Base-by-base conservation (phyloP, 2,113 vertebrate species). In the Chloropsis cyanopogon region DNA sequence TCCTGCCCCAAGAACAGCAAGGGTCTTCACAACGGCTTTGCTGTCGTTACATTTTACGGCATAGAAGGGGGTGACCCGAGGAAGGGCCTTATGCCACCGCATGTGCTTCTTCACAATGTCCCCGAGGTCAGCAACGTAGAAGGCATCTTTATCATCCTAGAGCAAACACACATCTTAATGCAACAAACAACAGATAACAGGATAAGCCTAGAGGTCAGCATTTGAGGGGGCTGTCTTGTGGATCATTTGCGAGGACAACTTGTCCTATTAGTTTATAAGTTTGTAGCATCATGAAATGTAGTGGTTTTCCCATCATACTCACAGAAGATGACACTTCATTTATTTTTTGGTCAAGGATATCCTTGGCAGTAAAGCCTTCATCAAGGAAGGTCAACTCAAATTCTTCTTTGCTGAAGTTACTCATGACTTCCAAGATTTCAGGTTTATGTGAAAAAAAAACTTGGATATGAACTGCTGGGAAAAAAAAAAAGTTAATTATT, bases 101-200 rank as follows among this genome's bases (percentile, higher is more conserved):
- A 99, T 35, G 41, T 99, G 99, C 88, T 99, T 99, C 97, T 99
- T 99, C 4, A 99, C 89, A 53, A 99, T 96, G 33, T 99, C 99
- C 6, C 99, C 99, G 9, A 99, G 97, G 97, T 99, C 99, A 61
- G 99, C 99, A 37, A 99, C 98, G 12, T 99, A 99, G 96, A 99
- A 99, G 89, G 99, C 99, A 96, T 99, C 99, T 95, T 99, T 98
- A 81, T 99, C 99, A 91, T 99, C 99, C 99, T 99, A 94, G 19
- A 91, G 72, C 78, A 85, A 96, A 95, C 7, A 66, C 23, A 84
- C 11, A 53, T n/a, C 37, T 72, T 49, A 52, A 35, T 15, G 7
- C 92, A 65, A 82, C 61, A 91, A 88, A 86, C 71, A 77, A 24
- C 0, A 1, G 68, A 35, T 66, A 94, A 90, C 47, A 47, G 18